Base-by-base conservation (phyloP, 2,888 invertebrate species). In the Andrena bicolor region DNA sequence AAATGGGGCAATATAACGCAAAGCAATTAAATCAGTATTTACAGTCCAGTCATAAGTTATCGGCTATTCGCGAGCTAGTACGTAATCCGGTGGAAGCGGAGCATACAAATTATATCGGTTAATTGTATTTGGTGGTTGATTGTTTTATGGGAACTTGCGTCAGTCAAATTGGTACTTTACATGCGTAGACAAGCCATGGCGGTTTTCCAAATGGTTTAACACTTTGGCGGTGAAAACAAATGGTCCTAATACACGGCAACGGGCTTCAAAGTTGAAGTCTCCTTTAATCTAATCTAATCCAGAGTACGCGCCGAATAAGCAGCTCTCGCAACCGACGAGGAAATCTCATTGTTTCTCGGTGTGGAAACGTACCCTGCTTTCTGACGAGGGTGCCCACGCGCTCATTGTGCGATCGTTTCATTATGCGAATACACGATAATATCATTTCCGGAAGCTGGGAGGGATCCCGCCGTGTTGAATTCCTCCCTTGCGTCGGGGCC, bases 381-480 rank as follows among this genome's bases (percentile, higher is more conserved):
- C 82, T 56, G 82, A 73, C 72, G 73, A 48, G 51, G 66, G 23
- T 77, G 76, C 82, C 78, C 80, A 86, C 87, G 76, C 86, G 72
- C 80, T 87, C 83, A 84, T 87, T 80, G 71, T 60, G 49, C 64
- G 80, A 63, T 60, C 75, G 32, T 77, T 70, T 80, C 80, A 70
- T 80, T 85, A 85, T 75, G 63, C 66, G 75, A 82, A 73, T 56
- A 69, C 71, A 73, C 61, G 85, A 84, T 87, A 84, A 86, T 80
- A 80, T 87, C 82, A 49, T 85, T 86, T 80, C 80, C 80, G 85
- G 85, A 82, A 87, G 85, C 78, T 60, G 10, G 51, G 30, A 68
- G 61, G 70, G 83, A 71, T 80, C 64, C 51, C 16, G 6, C 41
- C n/a, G 7, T n/a, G 60, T 61, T 49, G 60, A 63, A 70, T 58